phyloP scores from a whole-genome alignment of 2,113 vertebrate genomes.

The Menura novaehollandiae region DNA sequence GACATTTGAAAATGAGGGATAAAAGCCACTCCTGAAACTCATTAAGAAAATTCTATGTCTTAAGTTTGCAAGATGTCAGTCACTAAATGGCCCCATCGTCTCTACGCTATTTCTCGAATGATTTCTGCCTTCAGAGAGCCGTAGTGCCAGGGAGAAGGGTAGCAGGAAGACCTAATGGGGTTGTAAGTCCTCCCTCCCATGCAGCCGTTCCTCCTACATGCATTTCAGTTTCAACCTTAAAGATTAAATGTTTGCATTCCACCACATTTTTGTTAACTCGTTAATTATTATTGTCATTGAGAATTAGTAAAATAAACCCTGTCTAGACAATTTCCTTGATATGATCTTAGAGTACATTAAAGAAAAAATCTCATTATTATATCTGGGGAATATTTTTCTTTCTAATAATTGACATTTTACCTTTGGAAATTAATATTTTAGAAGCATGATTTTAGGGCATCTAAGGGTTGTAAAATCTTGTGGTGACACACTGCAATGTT shows the following conservation, averaged over 20 bases:
- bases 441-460: background rate
- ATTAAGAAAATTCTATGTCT: background rate
- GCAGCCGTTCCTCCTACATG: background rate
- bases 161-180: background rate
- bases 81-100: fast-evolving
- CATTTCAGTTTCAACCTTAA: background rate
- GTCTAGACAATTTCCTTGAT: conserved; percentile 40
- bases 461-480: background rate
- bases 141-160: background rate
- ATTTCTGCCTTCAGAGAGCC: background rate
- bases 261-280: background rate
- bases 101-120: background rate
- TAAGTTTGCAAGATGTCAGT: background rate
- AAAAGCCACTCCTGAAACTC: background rate
- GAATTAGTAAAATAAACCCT: conserved; percentile 15
- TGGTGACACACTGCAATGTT: background rate
- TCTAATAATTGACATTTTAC: background rate
- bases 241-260: background rate
- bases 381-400: conserved; percentile 1
- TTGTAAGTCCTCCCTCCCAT: background rate
- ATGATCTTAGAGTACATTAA: background rate
- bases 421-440: conserved; percentile 9
- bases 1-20: background rate
- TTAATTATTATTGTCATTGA: background rate
- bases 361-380: background rate